phyloP scores from a whole-genome alignment of 2,888 invertebrate genomes.

The Agonopterix subpropinquella region DNA sequence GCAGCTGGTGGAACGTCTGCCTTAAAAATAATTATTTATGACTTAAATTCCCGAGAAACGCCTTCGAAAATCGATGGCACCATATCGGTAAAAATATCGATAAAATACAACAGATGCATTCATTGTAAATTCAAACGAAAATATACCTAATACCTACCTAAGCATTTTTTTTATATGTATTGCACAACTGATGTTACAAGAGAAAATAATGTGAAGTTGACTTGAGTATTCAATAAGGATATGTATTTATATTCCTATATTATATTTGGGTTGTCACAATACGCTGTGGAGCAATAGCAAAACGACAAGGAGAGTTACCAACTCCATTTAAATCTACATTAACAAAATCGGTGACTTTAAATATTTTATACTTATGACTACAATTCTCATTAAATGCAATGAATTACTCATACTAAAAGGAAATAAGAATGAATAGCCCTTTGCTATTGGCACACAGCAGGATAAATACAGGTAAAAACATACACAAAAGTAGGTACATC shows the following conservation, averaged over 20 bases:
- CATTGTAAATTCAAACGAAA: slow-evolving; percentile 70
- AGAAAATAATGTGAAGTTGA: slow-evolving; percentile 57
- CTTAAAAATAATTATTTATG: slow-evolving; percentile 29
- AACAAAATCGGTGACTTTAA: slow-evolving; percentile 43
- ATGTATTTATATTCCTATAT: slow-evolving; percentile 66
- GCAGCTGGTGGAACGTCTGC: too few species aligned
- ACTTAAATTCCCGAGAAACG: slow-evolving; percentile 55
- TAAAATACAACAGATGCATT: slow-evolving; percentile 73
- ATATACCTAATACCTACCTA: slow-evolving; percentile 71
- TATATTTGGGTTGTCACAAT: slow-evolving; percentile 58
- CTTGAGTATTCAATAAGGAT: slow-evolving; percentile 73
- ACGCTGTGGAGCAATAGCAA: slow-evolving; percentile 64
- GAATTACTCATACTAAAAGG: slow-evolving; percentile 40
- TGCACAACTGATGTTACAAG: slow-evolving; percentile 69
- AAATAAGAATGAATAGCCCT: slow-evolving; percentile 41
- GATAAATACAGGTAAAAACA: slow-evolving; percentile 53
- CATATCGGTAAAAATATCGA: slow-evolving; percentile 66
- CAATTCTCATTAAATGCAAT: slow-evolving; percentile 65
- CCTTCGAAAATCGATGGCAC: slow-evolving; percentile 35
- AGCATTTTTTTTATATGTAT: slow-evolving; percentile 68
- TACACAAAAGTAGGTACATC: slow-evolving; percentile 60
- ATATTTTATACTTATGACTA: slow-evolving; percentile 55
- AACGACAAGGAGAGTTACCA: slow-evolving; percentile 27
- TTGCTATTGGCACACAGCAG: slow-evolving; percentile 67
- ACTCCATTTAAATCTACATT: slow-evolving; percentile 37